phyloP scores from a whole-genome alignment of 2,113 vertebrate genomes.

The Odocoileus hemionus region DNA sequence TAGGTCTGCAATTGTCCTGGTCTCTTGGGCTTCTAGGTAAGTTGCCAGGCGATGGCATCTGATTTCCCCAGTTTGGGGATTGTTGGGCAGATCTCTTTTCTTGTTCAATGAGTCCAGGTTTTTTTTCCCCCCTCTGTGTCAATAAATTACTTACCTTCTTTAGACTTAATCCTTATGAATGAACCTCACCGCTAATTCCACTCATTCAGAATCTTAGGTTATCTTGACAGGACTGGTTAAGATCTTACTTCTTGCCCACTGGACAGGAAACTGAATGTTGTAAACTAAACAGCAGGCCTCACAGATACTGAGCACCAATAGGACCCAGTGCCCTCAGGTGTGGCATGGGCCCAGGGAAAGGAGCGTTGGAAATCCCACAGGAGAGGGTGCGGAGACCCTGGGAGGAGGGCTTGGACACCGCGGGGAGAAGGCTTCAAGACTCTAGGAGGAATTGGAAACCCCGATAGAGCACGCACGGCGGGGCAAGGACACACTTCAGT shows the following conservation, averaged over 20 bases:
- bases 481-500: background rate
- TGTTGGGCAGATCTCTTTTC: background rate
- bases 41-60: background rate
- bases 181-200: background rate
- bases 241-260: background rate
- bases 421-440: background rate
- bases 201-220: accelerated
- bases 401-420: background rate
- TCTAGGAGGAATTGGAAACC: background rate
- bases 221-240: background rate
- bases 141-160: background rate
- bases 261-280: background rate
- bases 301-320: background rate
- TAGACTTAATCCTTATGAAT: background rate
- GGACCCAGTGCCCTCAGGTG: background rate
- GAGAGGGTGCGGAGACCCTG: background rate
- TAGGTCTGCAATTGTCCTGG: too few relatives aligned
- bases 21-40: background rate
- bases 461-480: background rate
- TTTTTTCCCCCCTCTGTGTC: background rate
- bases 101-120: background rate
- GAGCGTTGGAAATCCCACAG: background rate
- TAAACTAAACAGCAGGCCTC: background rate
- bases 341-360: background rate
- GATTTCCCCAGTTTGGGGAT: background rate